Base-by-base conservation (phyloP, 2,113 vertebrate genomes). In the Myotis brandtii region DNA sequence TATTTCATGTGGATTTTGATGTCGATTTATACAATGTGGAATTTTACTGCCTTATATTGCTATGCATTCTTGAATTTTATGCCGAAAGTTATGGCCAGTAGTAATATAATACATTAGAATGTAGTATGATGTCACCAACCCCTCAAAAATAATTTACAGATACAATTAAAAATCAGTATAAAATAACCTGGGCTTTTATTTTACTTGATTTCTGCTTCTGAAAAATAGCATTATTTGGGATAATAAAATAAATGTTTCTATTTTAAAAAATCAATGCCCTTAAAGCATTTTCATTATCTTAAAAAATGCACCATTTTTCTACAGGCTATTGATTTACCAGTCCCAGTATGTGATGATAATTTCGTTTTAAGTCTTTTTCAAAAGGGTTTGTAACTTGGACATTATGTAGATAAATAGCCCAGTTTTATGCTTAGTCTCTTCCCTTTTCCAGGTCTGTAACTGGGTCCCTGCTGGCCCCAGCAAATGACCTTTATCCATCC, bases 1-100 rank as follows among this genome's bases (percentile, higher is more conserved):
- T 14, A 96, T 95, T 97, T 94, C 84, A 80, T 96, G 64, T 95
- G 82, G 7, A 27, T 94, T 97, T 97, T 67, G 27, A 91, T 93
- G 43, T 94, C 46, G 87, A 70, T 95, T 96, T 95, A 69, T 93
- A 37, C 64, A 67, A 48, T 72, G 23, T 87, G 94, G 20, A 91
- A 87, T 95, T 48, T 96, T 97, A 34, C 52, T 84, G 40, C 8
- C 6, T 91, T 77, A 89, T 16, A 32, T 88, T 92, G 43, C 56
- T 79, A n/a, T 87, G 40, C 18, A 48, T 91, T 93, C 64, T 94
- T 89, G 80, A 21, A 79, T 76, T 96, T 96, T 95, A 80, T 94
- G 72, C 67, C 40, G 32, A 21, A 93, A 89, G 40, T 73, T 92
- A 94, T 67, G 66, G 30, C 40, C 46, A 40, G 46, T 90, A 87